phyloP scores from a whole-genome alignment of 2,113 vertebrate genomes.

The Gorilla gorilla region DNA sequence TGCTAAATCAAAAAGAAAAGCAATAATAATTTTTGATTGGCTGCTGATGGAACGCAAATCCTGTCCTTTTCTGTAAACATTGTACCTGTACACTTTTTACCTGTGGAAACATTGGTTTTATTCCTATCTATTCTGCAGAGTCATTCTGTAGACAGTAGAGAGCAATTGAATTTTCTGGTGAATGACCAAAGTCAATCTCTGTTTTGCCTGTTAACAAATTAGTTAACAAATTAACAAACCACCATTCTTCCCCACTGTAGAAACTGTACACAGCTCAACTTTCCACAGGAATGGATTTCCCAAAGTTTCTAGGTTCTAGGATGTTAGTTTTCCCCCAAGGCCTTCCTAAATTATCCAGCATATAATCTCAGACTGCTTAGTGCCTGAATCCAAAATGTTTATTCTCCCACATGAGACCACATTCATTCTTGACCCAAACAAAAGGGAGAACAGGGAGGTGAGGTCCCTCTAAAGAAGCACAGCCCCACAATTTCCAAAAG shows the following conservation, averaged over 20 bases:
- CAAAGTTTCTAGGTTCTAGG: not conserved
- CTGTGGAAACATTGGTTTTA: not conserved
- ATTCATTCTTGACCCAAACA: not conserved
- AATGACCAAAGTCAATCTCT: not conserved
- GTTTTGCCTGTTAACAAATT: not conserved
- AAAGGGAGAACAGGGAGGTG: not conserved
- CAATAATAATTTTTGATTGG: not conserved
- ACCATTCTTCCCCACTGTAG: not conserved
- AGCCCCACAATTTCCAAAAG: not conserved
- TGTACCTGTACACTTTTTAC: not conserved
- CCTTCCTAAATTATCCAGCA: not conserved
- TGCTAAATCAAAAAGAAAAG: not conserved
- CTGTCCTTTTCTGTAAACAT: not conserved
- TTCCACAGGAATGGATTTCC: not conserved
- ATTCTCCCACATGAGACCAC: not conserved
- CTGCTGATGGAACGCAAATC: not conserved
- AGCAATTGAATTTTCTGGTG: not conserved
- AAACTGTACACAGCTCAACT: not conserved
- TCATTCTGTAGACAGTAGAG: not conserved
- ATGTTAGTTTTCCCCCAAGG: not conserved
- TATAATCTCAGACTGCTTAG: not conserved
- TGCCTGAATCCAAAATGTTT: not conserved
- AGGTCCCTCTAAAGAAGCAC: not conserved
- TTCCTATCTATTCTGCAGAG: not conserved
- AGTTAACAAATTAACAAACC: not conserved